Conservation (phyloP, 2,797 vertebrate genomes). For the Zenarchopterus dispar region DNA sequence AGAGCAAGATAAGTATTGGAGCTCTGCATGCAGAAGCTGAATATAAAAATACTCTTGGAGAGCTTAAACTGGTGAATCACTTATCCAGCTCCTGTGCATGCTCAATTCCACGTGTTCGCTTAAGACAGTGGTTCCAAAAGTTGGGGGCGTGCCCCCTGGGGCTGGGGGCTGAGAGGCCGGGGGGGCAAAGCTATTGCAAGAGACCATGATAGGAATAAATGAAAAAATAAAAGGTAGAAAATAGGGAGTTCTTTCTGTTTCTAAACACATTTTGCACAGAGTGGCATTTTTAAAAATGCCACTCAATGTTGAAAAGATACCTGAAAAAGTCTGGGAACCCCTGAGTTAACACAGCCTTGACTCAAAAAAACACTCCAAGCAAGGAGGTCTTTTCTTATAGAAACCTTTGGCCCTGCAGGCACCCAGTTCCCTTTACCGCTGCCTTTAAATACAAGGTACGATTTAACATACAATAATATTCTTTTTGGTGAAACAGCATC, state of each 20-base stretch:
- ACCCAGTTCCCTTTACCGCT: neutral
- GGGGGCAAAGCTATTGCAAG: too few relatives aligned
- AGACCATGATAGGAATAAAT: too few relatives aligned
- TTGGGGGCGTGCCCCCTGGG: too few relatives aligned
- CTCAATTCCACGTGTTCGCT: slow-evolving; percentile 1
- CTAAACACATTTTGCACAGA: too few relatives aligned
- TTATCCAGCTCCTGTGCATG: slow-evolving; percentile 19
- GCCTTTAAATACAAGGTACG: neutral
- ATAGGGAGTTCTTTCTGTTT: too few relatives aligned
- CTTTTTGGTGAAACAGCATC: neutral
- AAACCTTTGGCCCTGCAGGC: neutral
- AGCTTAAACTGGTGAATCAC: slow-evolving; percentile 22
- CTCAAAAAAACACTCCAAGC: slow-evolving; percentile 12
- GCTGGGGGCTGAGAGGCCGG: too few relatives aligned
- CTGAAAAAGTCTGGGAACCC: too few relatives aligned
- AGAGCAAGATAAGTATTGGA: neutral
- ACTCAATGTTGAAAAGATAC: too few relatives aligned
- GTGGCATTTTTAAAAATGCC: too few relatives aligned
- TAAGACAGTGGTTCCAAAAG: too few relatives aligned
- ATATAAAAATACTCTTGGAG: slow-evolving; percentile 34
- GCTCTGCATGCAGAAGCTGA: slow-evolving; percentile 22
- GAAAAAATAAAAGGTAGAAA: too few relatives aligned
- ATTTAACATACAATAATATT: neutral
- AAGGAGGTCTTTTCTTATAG: slow-evolving; percentile 4
- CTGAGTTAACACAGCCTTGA: too few relatives aligned